phyloP scores from a whole-genome alignment of 1,140 invertebrate genomes.

The Thaumetopoea pityocampa region DNA sequence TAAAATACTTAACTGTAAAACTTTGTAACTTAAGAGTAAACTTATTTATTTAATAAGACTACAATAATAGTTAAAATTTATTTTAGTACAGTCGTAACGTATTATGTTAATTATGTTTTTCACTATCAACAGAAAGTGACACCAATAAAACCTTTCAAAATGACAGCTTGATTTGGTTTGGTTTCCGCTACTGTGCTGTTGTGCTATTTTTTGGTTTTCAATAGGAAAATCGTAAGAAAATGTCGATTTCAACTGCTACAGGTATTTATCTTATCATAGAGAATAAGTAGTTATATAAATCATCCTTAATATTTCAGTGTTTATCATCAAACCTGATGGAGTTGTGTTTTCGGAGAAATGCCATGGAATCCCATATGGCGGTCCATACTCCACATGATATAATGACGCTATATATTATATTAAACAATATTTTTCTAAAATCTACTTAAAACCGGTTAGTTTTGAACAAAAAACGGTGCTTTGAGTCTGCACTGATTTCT shows the following conservation, averaged over 20 bases:
- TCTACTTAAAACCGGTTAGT: constrained; percentile 24
- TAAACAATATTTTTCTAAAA: constrained; percentile 33
- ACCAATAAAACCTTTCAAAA: constrained; percentile 63
- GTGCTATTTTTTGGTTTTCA: constrained; percentile 70
- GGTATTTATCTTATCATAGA: constrained; percentile 42
- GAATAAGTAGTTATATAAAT: constrained; percentile 26
- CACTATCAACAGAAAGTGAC: constrained; percentile 21
- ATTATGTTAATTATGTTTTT: too few species aligned
- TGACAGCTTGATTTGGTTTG: constrained; percentile 76
- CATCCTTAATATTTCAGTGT: constrained; percentile 29
- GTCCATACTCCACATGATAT: constrained; percentile 72
- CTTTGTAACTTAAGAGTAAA: background rate
- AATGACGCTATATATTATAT: constrained; percentile 61
- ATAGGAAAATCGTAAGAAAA: constrained; percentile 52
- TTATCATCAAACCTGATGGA: constrained; percentile 53
- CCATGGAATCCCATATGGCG: constrained; percentile 75
- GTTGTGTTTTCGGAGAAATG: constrained; percentile 69
- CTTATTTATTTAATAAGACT: background rate
- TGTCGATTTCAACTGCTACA: constrained; percentile 72
- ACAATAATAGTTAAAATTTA: background rate
- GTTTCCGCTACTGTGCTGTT: constrained; percentile 74
- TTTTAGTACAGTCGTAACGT: constrained; percentile 5
- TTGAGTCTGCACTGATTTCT: constrained; percentile 36
- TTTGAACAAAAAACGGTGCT: constrained; percentile 19
- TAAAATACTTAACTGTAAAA: background rate